Conservation (phyloP, 2,113 vertebrate species). For the Sapayoa aenigma region DNA sequence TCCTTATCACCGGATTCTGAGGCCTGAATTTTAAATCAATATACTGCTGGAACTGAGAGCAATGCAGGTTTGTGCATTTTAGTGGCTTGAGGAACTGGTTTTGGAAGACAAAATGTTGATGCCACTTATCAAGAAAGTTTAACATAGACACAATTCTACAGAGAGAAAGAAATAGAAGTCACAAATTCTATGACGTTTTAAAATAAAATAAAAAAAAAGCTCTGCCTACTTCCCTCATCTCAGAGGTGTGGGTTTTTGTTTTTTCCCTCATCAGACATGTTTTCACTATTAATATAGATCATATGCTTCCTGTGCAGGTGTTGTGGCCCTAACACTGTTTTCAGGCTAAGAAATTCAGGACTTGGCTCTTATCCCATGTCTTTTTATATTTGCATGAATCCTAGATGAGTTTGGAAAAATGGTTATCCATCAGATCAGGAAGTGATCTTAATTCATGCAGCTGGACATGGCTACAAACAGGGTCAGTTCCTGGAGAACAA, state of each 20-base stretch:
- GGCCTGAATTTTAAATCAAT: neutral
- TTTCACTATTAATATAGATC: neutral
- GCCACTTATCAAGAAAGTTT: neutral
- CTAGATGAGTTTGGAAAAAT: neutral
- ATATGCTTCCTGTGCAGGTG: neutral
- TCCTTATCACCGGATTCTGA: neutral
- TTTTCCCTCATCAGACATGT: neutral
- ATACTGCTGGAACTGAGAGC: neutral
- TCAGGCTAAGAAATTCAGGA: neutral
- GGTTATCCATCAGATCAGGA: neutral
- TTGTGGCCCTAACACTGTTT: neutral
- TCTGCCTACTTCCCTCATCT: neutral
- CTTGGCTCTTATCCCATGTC: neutral
- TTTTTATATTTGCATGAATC: neutral
- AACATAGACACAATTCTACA: neutral
- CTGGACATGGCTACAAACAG: neutral
- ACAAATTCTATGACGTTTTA: neutral
- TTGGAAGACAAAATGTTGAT: neutral
- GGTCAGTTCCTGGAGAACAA: neutral
- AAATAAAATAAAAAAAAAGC: neutral
- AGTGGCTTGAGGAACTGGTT: neutral
- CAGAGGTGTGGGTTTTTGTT: neutral
- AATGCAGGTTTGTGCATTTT: neutral
- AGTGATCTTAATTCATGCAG: neutral
- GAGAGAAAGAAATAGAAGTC: neutral